phyloP scores from a whole-genome alignment of 2,113 vertebrate genomes.

The Bubo bubo region DNA sequence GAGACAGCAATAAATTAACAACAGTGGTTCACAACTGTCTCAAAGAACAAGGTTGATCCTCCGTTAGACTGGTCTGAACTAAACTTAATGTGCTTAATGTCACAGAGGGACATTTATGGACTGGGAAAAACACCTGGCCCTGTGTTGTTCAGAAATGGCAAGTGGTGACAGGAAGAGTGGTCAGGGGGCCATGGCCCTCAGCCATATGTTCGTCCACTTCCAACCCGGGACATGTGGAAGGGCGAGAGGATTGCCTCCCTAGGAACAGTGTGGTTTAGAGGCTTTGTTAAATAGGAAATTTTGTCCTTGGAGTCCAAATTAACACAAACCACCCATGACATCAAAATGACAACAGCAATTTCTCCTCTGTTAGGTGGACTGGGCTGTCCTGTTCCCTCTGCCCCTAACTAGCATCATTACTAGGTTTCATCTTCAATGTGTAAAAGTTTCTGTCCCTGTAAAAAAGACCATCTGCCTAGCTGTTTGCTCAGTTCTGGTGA shows the following conservation, averaged over 20 bases:
- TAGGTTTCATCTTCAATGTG: background rate
- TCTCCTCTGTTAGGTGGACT: background rate
- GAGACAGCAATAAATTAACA: background rate
- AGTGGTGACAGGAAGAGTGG: fast-evolving
- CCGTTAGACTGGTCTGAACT: background rate
- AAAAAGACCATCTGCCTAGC: background rate
- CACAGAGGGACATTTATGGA: background rate
- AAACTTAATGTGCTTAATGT: background rate
- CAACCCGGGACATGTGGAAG: background rate
- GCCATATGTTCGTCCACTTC: fast-evolving
- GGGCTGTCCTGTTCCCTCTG: background rate
- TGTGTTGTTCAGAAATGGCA: background rate
- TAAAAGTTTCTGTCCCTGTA: too few species aligned
- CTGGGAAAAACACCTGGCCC: background rate
- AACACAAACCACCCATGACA: background rate
- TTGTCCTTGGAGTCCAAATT: background rate
- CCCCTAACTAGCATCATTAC: fast-evolving
- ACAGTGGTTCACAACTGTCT: background rate
- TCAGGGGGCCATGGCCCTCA: too few species aligned
- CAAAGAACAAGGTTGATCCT: background rate
- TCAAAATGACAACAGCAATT: background rate
- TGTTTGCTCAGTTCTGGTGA: background rate
- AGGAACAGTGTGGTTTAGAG: background rate
- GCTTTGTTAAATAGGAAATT: background rate
- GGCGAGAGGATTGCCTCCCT: fast-evolving